Evolutionary conservation across 2,888 invertebrate genomes (phyloP), one percentile per base, ranked within the genome.

Genomic region (Melanophora roralis): DNA sequence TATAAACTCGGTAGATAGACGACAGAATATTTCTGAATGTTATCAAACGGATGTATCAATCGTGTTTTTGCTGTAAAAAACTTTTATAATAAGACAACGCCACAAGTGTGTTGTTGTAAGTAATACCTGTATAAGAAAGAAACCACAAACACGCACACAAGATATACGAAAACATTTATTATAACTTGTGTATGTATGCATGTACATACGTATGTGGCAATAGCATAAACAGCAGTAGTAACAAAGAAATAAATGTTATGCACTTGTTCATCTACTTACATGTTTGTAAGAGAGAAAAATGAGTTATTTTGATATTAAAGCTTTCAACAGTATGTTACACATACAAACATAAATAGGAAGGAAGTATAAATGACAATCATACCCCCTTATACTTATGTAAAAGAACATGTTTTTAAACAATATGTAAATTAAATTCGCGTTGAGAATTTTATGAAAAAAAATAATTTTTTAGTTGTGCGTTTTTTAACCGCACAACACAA

Each of bases 1-100:
- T 9, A 40, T 8, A 55, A 34, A 27, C 6, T 27, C 27, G 6
- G 32, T 60, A 7, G 38, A 32, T 53, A 72, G 51, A 62, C 34
- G 53, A 72, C 27, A 45, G 59, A 74, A 64, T 73, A 57, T 69
- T 57, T 74, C 45, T 79, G 78, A 76, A 74, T 71, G 65, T 76
- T 80, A 76, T 80, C 80, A 68, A 34, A 76, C 83, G 82, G 82
- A 81, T 82, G 72, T 78, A 83, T 83, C 83, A 83, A 83, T 83
- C 83, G 83, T 76, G 79, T 81, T 82, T 82, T 76, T 80, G 74
- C 78, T 73, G 76, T 76, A 81, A 74, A 81, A 19, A 45, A 21
- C 11, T 11, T n/a, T 82, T 77, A 73, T 76, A 82, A 80, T 67
- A 47, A 78, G 69, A 67, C 69, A 78, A 74, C 73, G 81, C 81